Evolutionary conservation across 2,113 vertebrate genomes (phyloP).

Genomic region (Origma solitaria): DNA sequence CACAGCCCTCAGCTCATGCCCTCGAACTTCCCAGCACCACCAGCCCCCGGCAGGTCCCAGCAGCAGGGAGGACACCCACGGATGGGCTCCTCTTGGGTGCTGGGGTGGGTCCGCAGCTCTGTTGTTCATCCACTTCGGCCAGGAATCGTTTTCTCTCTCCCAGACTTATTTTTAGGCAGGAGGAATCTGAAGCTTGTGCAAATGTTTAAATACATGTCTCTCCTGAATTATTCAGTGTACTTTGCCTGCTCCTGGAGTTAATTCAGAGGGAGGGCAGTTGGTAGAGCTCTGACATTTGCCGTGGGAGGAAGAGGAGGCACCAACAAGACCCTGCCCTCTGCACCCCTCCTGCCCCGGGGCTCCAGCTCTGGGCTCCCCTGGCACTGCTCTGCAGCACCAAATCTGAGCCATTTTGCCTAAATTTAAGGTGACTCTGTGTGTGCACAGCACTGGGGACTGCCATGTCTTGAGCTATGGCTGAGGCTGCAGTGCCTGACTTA

Average conservation of each 20-base stretch:
- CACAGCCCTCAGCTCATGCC: background rate
- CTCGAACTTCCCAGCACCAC: background rate
- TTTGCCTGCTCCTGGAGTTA: slow-evolving; percentile 14
- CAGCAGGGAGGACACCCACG: accelerated
- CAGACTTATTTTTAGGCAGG: background rate
- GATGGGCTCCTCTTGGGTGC: too few species aligned
- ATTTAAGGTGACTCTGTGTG: background rate
- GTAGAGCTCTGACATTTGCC: background rate
- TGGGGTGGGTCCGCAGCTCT: background rate
- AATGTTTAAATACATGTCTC: slow-evolving; percentile 27
- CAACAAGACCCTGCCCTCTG: background rate
- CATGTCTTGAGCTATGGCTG: background rate
- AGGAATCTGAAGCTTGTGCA: slow-evolving; percentile 21
- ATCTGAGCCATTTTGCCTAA: background rate
- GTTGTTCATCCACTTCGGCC: accelerated
- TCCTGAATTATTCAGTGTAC: slow-evolving; percentile 29
- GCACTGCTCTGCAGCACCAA: background rate
- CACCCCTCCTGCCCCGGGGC: background rate
- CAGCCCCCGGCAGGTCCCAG: background rate
- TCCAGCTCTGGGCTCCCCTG: background rate
- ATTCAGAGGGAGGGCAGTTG: background rate
- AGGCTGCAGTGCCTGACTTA: background rate
- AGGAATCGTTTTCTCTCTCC: background rate
- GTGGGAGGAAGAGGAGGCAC: background rate
- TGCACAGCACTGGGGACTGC: background rate